phyloP scores from a whole-genome alignment of 2,888 invertebrate genomes.

The Thalpophila matura region DNA sequence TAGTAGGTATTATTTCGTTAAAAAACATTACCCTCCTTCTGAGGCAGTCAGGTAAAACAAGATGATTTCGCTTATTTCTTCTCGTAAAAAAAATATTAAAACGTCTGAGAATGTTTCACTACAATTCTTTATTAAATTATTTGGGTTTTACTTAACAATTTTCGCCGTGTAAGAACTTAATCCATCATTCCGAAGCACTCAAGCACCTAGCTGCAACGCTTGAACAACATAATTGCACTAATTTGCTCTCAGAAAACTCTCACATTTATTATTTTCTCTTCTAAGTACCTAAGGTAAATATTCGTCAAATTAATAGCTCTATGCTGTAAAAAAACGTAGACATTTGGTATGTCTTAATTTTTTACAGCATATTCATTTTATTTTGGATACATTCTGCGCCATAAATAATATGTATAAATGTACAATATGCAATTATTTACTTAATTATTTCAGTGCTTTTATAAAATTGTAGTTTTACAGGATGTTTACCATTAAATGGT shows the following conservation, averaged over 20 bases:
- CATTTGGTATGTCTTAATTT: too few relatives aligned
- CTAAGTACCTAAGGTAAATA: neutral
- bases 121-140: neutral
- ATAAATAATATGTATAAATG: neutral
- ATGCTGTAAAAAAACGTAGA: conserved; percentile 1
- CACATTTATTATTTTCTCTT: conserved; percentile 7
- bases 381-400: neutral
- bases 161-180: neutral
- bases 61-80: too few relatives aligned
- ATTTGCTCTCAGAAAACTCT: conserved; percentile 9
- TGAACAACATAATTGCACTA: conserved; percentile 6
- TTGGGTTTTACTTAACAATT: conserved; percentile 16
- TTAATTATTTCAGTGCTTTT: too few relatives aligned
- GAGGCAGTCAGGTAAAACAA: too few relatives aligned
- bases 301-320: neutral
- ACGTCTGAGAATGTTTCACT: neutral
- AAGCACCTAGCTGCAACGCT: conserved; percentile 2
- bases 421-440: too few relatives aligned
- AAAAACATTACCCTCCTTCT: too few relatives aligned
- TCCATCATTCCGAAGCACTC: conserved; percentile 11
- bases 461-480: too few relatives aligned
- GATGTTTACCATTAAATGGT: too few relatives aligned
- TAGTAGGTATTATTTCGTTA: too few relatives aligned
- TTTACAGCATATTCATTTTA: neutral
- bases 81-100: too few relatives aligned